phyloP scores from a whole-genome alignment of 1,140 invertebrate species.

The Drusus annulatus region DNA sequence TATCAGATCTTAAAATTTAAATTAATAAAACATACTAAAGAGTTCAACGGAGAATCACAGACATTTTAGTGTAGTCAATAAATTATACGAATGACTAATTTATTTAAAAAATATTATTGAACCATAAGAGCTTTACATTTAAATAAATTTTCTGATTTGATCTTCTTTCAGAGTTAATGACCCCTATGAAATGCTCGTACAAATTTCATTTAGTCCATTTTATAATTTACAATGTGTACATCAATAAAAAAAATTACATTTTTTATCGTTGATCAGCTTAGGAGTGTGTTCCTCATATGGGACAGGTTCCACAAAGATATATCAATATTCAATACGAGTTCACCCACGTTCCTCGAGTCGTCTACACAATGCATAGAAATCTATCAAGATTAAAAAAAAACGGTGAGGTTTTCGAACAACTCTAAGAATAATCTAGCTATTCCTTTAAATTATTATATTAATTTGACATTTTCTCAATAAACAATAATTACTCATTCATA shows the following conservation, averaged over 20 bases:
- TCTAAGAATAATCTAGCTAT: not conserved
- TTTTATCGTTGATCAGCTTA: constrained; percentile 1
- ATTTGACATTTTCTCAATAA: not conserved
- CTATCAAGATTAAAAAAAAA: too few relatives aligned
- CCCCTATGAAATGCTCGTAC: not conserved
- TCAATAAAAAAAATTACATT: too few relatives aligned
- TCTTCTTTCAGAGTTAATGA: constrained; percentile 11
- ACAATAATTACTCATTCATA: too few relatives aligned
- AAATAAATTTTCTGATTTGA: not conserved
- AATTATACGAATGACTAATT: too few relatives aligned
- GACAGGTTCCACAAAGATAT: constrained; percentile 9
- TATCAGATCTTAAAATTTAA: too few relatives aligned
- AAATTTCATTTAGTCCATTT: constrained; percentile 1
- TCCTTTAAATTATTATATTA: not conserved
- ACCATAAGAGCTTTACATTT: too few relatives aligned
- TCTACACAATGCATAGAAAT: too few relatives aligned
- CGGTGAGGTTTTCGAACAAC: not conserved
- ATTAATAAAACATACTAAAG: too few relatives aligned
- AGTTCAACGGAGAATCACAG: too few relatives aligned
- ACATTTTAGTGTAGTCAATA: too few relatives aligned
- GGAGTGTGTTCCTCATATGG: not conserved
- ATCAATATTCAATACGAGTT: constrained; percentile 1
- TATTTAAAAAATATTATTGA: too few relatives aligned
- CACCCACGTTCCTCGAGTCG: constrained; percentile 8
- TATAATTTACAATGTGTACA: not conserved